Conservation (phyloP, 2,888 invertebrate species). For the Parnassius glacialis region DNA sequence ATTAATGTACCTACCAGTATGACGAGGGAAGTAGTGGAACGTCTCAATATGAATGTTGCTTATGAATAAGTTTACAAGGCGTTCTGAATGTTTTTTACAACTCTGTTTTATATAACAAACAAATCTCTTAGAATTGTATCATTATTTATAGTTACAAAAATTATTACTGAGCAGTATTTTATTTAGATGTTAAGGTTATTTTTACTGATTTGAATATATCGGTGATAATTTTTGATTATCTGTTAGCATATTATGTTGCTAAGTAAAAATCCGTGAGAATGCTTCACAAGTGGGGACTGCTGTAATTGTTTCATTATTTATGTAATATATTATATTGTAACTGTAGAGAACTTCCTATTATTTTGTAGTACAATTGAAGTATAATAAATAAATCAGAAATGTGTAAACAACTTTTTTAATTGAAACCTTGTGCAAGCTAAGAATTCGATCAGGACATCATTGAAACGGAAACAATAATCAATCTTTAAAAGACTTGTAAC, state of each 20-base stretch:
- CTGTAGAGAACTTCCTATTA: slow-evolving; percentile 81
- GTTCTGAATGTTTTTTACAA: slow-evolving; percentile 52
- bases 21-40: slow-evolving; percentile 41
- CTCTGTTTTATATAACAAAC: slow-evolving; percentile 37
- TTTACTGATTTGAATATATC: slow-evolving; percentile 35
- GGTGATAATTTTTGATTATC: slow-evolving; percentile 29
- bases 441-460: no score
- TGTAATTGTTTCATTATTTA: slow-evolving; percentile 74
- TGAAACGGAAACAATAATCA: no score
- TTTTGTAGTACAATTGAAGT: slow-evolving; percentile 80
- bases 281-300: slow-evolving; percentile 58
- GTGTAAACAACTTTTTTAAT: slow-evolving; percentile 36
- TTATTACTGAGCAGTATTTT: slow-evolving; percentile 74
- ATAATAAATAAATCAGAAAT: slow-evolving; percentile 77
- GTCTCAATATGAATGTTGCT: slow-evolving; percentile 32
- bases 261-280: slow-evolving; percentile 47
- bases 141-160: slow-evolving; percentile 59
- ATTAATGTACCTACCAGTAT: slow-evolving; percentile 45
- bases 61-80: slow-evolving; percentile 37
- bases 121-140: slow-evolving; percentile 42
- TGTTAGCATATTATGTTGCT: slow-evolving; percentile 46
- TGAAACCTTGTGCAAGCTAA: no score
- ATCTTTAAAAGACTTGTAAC: no score
- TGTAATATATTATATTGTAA: slow-evolving; percentile 77
- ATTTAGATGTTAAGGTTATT: slow-evolving; percentile 51